Percentiles rank a stretch among this genome's conserved stretches.
Evolutionary conservation across 1,140 invertebrate species (phyloP).

Genomic region (Andricus grossulariae): DNA sequence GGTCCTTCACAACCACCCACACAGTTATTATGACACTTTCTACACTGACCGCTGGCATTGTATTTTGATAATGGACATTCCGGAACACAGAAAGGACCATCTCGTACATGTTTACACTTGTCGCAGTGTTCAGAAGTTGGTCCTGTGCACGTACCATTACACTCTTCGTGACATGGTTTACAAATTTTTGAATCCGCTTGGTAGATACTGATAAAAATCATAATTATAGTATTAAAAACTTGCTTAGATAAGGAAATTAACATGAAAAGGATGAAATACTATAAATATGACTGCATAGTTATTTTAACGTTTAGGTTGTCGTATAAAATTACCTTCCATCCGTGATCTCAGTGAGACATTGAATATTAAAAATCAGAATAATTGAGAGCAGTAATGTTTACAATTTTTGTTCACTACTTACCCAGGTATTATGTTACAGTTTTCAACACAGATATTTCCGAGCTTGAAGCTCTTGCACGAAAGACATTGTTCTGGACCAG

Average conservation of each 20-base stretch:
- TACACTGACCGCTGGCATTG: conserved; percentile 85
- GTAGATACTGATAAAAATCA: conserved; percentile 82
- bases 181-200: conserved; percentile 86
- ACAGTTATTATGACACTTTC: conserved; percentile 90
- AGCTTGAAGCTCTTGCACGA: conserved; percentile 89
- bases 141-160: conserved; percentile 88
- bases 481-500: conserved; percentile 92
- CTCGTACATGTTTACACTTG: conserved; percentile 89
- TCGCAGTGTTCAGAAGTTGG: conserved; percentile 90
- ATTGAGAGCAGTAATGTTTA: conserved; percentile 28
- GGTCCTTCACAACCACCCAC: conserved; percentile 94
- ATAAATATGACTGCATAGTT: conserved; percentile 11
- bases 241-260: too few species aligned
- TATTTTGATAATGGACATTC: conserved; percentile 92
- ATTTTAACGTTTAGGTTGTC: background rate
- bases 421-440: conserved; percentile 83
- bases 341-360: conserved; percentile 55
- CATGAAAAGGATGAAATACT: background rate
- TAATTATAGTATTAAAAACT: too few species aligned
- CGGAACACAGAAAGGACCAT: conserved; percentile 90
- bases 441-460: conserved; percentile 88
- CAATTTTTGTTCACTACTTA: conserved; percentile 71
- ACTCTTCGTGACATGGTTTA: conserved; percentile 91
- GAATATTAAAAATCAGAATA: conserved; percentile 42
- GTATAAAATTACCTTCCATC: conserved; percentile 58